Evolutionary conservation across 2,113 vertebrate species (phyloP).

Genomic region (Chiloscyllium plagiosum): DNA sequence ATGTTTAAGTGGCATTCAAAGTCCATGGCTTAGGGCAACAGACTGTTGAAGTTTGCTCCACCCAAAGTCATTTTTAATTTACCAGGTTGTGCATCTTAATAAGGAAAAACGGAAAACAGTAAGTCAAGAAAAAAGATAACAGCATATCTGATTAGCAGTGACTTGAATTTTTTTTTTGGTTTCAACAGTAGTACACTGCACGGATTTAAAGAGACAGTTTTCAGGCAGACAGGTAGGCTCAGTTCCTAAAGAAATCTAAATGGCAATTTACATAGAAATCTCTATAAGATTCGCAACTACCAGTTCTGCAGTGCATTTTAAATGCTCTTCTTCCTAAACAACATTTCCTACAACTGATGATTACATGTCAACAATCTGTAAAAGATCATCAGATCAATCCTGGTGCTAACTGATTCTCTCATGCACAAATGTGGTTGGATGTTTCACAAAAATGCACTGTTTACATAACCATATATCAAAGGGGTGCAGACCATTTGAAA

Average conservation of each 20-base stretch:
- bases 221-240: not conserved
- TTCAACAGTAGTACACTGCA: not conserved
- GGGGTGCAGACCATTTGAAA: not conserved
- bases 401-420: not conserved
- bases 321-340: not conserved
- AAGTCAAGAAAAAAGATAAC: not conserved
- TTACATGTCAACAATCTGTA: not conserved
- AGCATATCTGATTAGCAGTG: not conserved
- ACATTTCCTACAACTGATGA: not conserved
- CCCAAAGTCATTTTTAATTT: conserved; percentile 14
- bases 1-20: not conserved
- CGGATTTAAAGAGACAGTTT: not conserved
- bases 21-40: not conserved
- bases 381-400: not conserved
- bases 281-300: not conserved
- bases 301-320: not conserved
- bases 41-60: not conserved
- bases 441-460: not conserved
- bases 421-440: not conserved
- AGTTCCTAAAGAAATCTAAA: not conserved
- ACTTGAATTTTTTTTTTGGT: not conserved
- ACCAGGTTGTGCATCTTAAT: not conserved
- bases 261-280: not conserved
- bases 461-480: not conserved
- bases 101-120: not conserved